Evolutionary conservation across 2,797 vertebrate species (phyloP).

Genomic region (Zalophus californianus): DNA sequence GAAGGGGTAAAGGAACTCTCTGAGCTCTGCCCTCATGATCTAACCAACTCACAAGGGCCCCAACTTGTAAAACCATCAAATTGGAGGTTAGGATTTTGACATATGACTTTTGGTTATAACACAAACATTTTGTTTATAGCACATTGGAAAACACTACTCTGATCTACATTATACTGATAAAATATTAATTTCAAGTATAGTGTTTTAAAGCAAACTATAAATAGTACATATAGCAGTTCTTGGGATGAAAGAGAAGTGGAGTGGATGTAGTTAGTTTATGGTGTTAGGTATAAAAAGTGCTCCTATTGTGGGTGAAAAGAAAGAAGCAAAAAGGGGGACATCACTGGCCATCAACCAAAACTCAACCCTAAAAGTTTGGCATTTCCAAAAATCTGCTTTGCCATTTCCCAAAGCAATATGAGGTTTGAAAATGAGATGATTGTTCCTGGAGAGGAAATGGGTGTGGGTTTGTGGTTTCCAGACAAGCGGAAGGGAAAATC

Average conservation of each 20-base stretch:
- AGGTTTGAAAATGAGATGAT: slow-evolving; percentile 73
- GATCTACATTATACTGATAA: background rate
- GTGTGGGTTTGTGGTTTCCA: slow-evolving; percentile 71
- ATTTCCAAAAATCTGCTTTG: slow-evolving; percentile 46
- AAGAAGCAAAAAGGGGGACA: background rate
- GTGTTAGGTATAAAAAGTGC: background rate
- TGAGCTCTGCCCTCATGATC: background rate
- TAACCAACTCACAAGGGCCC: background rate
- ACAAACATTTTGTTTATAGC: background rate
- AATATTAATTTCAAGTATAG: background rate
- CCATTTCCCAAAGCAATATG: slow-evolving; percentile 63
- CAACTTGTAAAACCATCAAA: background rate
- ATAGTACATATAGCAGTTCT: background rate
- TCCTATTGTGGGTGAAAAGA: background rate
- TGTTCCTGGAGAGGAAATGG: slow-evolving; percentile 63
- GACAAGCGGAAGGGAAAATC: slow-evolving; percentile 55
- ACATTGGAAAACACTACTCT: background rate
- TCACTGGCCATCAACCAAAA: background rate
- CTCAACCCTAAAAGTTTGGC: slow-evolving; percentile 32
- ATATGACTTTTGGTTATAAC: background rate
- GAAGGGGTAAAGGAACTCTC: background rate
- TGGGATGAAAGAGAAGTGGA: background rate
- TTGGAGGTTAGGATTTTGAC: background rate
- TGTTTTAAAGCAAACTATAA: slow-evolving; percentile 5
- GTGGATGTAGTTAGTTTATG: background rate